A percentile compares a stretch with the other conserved stretches of the same genome.
Conservation (phyloP, 2,888 invertebrate species). For the Drosophila percnosoma region DNA sequence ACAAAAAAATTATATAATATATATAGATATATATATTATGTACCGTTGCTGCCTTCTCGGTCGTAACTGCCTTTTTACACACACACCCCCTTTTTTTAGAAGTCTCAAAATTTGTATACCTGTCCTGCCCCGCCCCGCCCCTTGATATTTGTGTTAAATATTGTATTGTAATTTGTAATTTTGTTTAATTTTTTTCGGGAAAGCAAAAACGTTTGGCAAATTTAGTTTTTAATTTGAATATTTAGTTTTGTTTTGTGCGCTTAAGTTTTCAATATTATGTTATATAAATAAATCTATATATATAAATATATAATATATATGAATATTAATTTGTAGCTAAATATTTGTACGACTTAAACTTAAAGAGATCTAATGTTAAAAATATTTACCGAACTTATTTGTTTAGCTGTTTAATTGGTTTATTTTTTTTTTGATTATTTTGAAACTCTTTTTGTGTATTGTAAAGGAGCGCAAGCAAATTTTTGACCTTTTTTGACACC, state of each 20-base stretch:
- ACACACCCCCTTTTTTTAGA: conserved; percentile 26
- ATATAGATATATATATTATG: conserved; percentile 3
- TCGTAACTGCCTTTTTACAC: conserved; percentile 20
- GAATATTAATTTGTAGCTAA: conserved; percentile 82
- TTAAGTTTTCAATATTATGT: conserved; percentile 80
- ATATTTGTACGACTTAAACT: conserved; percentile 73
- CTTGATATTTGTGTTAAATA: conserved; percentile 69
- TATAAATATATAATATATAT: conserved; percentile 62
- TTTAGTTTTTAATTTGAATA: conserved; percentile 78
- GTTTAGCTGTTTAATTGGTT: conserved; percentile 74
- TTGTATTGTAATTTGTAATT: conserved; percentile 77
- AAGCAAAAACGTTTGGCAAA: conserved; percentile 84
- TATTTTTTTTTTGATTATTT: conserved; percentile 29
- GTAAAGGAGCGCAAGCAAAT: conserved; percentile 64
- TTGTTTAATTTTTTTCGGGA: conserved; percentile 78
- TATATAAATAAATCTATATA: conserved; percentile 64
- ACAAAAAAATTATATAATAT: conserved; percentile 3
- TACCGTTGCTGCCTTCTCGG: conserved; percentile 56
- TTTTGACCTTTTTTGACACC: conserved; percentile 47
- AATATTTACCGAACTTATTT: conserved; percentile 64
- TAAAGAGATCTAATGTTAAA: conserved; percentile 63
- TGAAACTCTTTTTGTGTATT: conserved; percentile 58
- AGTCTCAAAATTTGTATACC: conserved; percentile 14
- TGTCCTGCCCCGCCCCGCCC: conserved; percentile 4
- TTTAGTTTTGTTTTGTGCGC: conserved; percentile 77